Evolutionary conservation across 2,888 invertebrate species (phyloP).

Genomic region (Aproaerema taeniolella): DNA sequence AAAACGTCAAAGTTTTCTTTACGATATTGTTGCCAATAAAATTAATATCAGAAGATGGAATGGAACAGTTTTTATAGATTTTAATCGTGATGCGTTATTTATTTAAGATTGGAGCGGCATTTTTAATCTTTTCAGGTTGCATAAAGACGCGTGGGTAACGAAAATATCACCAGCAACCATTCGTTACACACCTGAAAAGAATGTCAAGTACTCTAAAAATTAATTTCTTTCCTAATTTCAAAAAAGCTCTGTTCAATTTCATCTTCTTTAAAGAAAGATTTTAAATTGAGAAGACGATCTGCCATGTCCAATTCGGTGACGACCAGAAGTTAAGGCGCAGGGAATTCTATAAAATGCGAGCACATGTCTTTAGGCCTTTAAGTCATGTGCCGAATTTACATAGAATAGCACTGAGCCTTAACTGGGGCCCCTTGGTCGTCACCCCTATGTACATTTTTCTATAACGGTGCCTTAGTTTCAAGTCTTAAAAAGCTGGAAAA

Average conservation of each 20-base stretch:
- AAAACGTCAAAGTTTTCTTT: slow-evolving; percentile 49
- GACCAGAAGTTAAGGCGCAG: slow-evolving; percentile 51
- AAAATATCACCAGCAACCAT: too few species aligned
- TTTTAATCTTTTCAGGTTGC: too few species aligned
- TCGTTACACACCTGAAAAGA: too few species aligned
- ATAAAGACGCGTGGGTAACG: too few species aligned
- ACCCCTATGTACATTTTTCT: slow-evolving; percentile 53
- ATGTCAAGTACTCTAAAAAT: too few species aligned
- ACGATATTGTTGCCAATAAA: slow-evolving; percentile 41
- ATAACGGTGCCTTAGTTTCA: slow-evolving; percentile 36
- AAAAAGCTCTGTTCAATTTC: too few species aligned
- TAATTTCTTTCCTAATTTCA: too few species aligned
- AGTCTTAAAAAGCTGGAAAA: slow-evolving; percentile 30
- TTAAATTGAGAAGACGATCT: slow-evolving; percentile 60
- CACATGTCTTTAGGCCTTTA: slow-evolving; percentile 74
- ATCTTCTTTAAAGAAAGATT: too few species aligned
- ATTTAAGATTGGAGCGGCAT: too few species aligned
- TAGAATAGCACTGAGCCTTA: slow-evolving; percentile 49
- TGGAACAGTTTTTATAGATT: too few species aligned
- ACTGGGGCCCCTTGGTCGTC: slow-evolving; percentile 66
- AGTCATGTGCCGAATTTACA: slow-evolving; percentile 58
- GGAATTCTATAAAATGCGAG: slow-evolving; percentile 58
- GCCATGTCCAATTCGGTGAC: slow-evolving; percentile 55
- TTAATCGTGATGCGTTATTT: too few species aligned
- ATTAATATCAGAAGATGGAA: too few species aligned